Percentiles rank a stretch among this genome's conserved stretches.
These are phyloP conservation scores for Isichthys henryi DNA, from an alignment of 2,113 vertebrate species.

Conservation along the genomic window DNA sequence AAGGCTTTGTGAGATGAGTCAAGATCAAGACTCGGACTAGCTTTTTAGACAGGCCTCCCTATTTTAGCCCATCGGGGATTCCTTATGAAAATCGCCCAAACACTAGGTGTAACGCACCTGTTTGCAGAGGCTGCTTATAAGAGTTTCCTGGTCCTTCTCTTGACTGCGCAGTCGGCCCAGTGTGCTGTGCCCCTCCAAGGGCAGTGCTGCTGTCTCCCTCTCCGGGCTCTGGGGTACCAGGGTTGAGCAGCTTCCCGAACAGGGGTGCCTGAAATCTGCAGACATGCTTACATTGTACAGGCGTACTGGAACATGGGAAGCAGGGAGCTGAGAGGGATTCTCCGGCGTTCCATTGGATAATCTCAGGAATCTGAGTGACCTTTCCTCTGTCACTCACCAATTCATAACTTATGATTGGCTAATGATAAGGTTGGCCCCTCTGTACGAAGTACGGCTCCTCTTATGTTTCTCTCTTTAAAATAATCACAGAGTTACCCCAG, in stretches of 20 bases:
- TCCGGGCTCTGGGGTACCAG: conserved; percentile 53
- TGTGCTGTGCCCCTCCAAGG: conserved; percentile 52
- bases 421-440: background rate
- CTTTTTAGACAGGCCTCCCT: too few relatives aligned
- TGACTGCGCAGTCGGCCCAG: conserved; percentile 50
- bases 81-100: too few relatives aligned
- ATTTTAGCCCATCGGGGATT: too few relatives aligned
- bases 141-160: conserved; percentile 57
- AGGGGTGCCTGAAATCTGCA: conserved; percentile 35
- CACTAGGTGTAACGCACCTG: conserved; percentile 59
- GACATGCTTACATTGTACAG: background rate
- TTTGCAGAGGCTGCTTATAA: conserved; percentile 62
- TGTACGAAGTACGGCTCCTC: background rate
- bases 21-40: too few relatives aligned
- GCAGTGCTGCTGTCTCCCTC: conserved; percentile 57
- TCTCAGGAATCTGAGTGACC: background rate
- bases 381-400: background rate
- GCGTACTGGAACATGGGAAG: background rate
- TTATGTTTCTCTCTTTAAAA: background rate
- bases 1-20: background rate
- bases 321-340: conserved; percentile 23
- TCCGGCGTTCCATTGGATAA: conserved; percentile 17
- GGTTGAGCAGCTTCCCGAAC: conserved; percentile 31
- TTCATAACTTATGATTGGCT: background rate
- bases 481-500: background rate